Base-by-base conservation (phyloP, 2,888 invertebrate species). In the Agrotis segetum region DNA sequence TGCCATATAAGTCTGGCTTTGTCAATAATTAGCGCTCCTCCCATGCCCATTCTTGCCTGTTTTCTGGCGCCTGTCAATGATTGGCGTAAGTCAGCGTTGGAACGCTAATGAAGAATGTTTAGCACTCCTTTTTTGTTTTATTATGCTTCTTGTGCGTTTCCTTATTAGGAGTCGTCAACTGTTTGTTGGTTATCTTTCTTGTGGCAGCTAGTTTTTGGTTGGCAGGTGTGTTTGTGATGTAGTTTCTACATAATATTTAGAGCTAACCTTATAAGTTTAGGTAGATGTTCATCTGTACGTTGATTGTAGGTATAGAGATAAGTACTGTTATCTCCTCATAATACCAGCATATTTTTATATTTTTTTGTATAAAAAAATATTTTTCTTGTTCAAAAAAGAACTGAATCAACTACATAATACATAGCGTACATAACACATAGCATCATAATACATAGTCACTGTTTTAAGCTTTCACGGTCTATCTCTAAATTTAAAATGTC, bases 61-160 rank as follows among this genome's bases (percentile, higher is more conserved):
- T 87, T 87, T 85, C 81, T 79, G 82, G 84, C 82, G 81, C 83
- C 77, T 73, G 69, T 67, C 85, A 77, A 83, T 86, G 88, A 91
- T 90, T 91, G 91, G 92, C 86, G 88, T 84, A 81, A 85, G 80
- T 60, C 70, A 74, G 78, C 72, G 74, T 72, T 67, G 69, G 80
- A 83, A 84, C 87, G 90, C 87, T 92, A 92, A 92, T 90, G 87
- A 90, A 85, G 81, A 86, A 86, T 91, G 80, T 81, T 88, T 94
- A 92, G 90, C 92, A 87, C 83, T 82, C 92, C 91, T 86, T 91
- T 89, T 92, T 88, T 87, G 89, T 88, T 77, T 84, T 82, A 75
- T 82, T 79, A 67, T 79, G 77, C 77, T 72, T 70, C 83, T 81
- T 82, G 72, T 79, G 69, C 68, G 67, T 64, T 60, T 80, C 87